Base-by-base conservation (phyloP, 1,140 invertebrate genomes). In the Ips typographus region DNA sequence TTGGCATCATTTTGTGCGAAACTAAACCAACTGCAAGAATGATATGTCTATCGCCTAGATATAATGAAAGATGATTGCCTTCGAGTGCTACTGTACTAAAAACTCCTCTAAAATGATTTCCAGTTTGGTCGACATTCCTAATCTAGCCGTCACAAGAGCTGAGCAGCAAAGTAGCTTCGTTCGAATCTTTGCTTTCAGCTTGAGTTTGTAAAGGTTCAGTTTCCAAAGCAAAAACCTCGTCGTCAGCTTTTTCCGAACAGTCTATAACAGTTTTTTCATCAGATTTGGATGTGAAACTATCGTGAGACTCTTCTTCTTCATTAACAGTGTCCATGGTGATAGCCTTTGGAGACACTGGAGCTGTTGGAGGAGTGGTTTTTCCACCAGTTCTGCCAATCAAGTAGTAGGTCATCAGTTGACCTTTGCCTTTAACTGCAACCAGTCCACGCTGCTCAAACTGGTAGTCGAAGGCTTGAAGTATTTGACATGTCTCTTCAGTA, bases 331-430 rank as follows among this genome's bases (percentile, higher is more conserved):
- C 77, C 74, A 79, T 78, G 4, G 74, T 74, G 40, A 73, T 2
- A 2, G 4, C 55, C 4, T 41, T 36, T 6, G 78, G 78, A 3
- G 78, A 79, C 1, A 77, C 76, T 38, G 76, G 77, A 7, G 75
- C 75, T 37, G 77, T 77, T 7, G 77, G 74, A 52, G 76, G 77
- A 47, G 83, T 82, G 6, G 82, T 83, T 79, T 88, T 88, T 0
- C 22, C 22, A 22, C 90, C 91, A 40, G 82, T 82, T 79, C 88
- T 88, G n/a, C 90, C 91, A 67, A 90, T 84, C 42, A 98, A 83
- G 80, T 96, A 98, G 80, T 96, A 97, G 0, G 95, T 98, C 88
- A 96, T 91, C 7, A 98, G 84, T 80, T 97, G 93, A 2, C 95
- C 95, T 80, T 98, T 98, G 53, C 95, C 95, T 79, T 98, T 98